Base-by-base conservation (phyloP, 2,888 invertebrate genomes). In the Rhagophthalmus giganteus region DNA sequence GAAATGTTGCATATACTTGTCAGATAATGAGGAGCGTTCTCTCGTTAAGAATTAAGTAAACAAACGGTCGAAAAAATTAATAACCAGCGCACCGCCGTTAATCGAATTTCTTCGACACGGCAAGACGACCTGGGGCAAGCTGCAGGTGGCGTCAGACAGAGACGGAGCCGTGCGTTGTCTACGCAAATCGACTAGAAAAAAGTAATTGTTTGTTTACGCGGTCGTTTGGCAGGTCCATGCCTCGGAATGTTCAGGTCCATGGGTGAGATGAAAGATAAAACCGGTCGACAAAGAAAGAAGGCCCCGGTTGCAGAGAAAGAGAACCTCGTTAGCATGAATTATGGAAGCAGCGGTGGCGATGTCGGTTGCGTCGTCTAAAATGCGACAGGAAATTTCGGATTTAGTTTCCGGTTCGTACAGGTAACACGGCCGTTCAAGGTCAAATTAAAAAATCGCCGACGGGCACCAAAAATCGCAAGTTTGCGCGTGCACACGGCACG, bases 261-360 rank as follows among this genome's bases (percentile, higher is more conserved):
- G 54, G 62, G 62, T 57, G 64, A 70, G 72, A 72, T 71, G 62
- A 60, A 66, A 70, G 70, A 70, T 71, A 69, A 71, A 69, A 59
- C 63, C 50, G 60, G 57, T 55, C 62, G 66, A 70, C 64, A 55
- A 60, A 53, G 67, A 67, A 52, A 57, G 55, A 51, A 20, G 61
- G 14, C 11, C 6, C 9, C 57, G 40, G 57, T 53, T 62, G 65
- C 57, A 57, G 63, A 55, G 60, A 66, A 41, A 57, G 63, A 64
- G 58, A 55, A 66, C 60, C 72, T 72, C 65, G 72, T 72, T 72
- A 72, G 69, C 66, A 67, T 69, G 70, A 66, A 60, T 66, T 69
- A 67, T 65, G 59, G 55, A 48, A 54, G 37, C 72, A 72, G 65
- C 61, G 67, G 62, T 67, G 70, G 33, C 40, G 11, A n/a, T n/a